Evolutionary conservation across 1,140 invertebrate genomes (phyloP), one percentile per base, ranked within the genome.

Genomic region (Campodea augens): DNA sequence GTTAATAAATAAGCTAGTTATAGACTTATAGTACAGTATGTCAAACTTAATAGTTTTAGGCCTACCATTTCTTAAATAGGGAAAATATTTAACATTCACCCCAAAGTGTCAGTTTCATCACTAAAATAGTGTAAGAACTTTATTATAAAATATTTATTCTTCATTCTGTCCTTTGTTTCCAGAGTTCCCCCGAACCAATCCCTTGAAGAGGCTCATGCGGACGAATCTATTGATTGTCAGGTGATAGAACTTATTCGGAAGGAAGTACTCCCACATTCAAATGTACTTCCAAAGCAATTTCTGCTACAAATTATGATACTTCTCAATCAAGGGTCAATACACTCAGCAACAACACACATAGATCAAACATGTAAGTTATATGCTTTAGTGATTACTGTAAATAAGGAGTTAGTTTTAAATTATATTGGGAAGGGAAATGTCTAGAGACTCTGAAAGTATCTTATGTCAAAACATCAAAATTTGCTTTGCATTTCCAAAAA

Each of bases 281-380:
- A 70, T 52, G 68, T 71, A 46, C 74, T 90, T 57, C 87, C 88
- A 18, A 75, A 79, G 59, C 78, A 86, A 50, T 92, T 92, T 61
- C 77, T 92, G 46, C 70, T 86, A 51, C 72, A 79, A 58, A 74
- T 91, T 38, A 85, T 97, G 45, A 77, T 86, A 54, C 71, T 97
- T 29, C 69, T 97, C 19, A 93, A 95, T 60, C 80, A 81, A 56
- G 92, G 90, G 0, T 92, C 91, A 12, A 88, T 95, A 57, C 86
- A 93, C 65, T 82, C 82, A n/a, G 78, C 82, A 0, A 78, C 82
- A 2, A 73, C 65, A 27, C 22, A 37, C 21, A 13, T 32, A n/a
- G n/a, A n/a, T n/a, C n/a, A n/a, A n/a, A n/a, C n/a, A n/a, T n/a
- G n/a, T n/a, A n/a, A n/a, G n/a, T n/a, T n/a, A n/a, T n/a, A n/a